These are phyloP conservation scores for Rutilus rutilus DNA, from an alignment of 2,113 vertebrate genomes.

Conservation along the genomic window DNA sequence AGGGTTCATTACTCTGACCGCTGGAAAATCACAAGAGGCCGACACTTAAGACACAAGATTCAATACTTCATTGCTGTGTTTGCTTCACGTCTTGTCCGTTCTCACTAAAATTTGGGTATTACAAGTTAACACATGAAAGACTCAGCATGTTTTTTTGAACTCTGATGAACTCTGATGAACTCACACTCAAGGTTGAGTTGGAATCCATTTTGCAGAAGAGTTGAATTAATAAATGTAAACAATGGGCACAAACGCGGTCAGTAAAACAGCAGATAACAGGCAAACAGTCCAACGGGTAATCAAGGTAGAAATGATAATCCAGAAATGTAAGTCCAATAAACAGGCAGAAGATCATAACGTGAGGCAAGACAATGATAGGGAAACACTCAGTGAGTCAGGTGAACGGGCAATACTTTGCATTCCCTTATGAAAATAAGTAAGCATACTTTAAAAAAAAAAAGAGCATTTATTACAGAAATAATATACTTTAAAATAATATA, in stretches of 20 bases:
- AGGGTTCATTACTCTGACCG: constrained; percentile 8
- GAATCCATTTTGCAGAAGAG: not conserved
- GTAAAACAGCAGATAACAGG: too few relatives aligned
- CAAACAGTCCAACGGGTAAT: not conserved
- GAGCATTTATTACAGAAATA: too few relatives aligned
- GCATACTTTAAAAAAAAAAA: too few relatives aligned
- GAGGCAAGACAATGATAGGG: not conserved
- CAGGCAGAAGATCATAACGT: constrained; percentile 5
- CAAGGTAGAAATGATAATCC: not conserved
- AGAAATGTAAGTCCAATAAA: not conserved
- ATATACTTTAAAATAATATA: too few relatives aligned
- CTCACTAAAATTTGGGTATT: not conserved
- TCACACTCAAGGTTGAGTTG: not conserved
- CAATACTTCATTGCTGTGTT: not conserved
- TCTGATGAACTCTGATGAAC: not conserved
- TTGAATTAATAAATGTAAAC: not conserved
- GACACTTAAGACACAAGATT: not conserved
- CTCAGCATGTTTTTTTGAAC: not conserved
- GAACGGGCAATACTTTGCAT: not conserved
- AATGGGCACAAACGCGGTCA: not conserved
- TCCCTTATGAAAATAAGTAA: not conserved
- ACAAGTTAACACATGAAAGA: not conserved
- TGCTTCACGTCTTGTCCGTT: not conserved
- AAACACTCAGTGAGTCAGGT: not conserved
- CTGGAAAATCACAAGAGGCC: constrained; percentile 2